Base-by-base conservation (phyloP, 1,140 invertebrate species). In the Lasioglossum albipes region DNA sequence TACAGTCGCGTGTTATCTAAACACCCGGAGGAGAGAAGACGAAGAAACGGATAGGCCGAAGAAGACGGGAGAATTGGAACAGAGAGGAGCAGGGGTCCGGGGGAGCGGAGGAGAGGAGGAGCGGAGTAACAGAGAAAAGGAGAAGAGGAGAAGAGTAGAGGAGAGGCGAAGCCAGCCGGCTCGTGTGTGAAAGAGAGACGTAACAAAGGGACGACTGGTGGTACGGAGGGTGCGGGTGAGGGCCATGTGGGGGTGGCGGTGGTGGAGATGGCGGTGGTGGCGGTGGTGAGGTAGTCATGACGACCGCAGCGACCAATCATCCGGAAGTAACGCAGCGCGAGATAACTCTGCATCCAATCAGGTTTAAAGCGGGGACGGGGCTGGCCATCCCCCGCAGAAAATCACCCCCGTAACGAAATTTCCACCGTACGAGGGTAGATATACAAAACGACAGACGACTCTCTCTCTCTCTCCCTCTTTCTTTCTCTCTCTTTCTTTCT, bases 321-420 rank as follows among this genome's bases (percentile, higher is more conserved):
- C 92, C 93, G 92, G 93, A 93, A 93, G 91, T 93, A 93, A 93
- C 92, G 91, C 89, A 90, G 85, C 92, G 91, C 91, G 92, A 93
- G 93, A 93, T 93, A 93, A 93, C 93, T 93, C 93, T 92, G 92
- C 92, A 93, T 93, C 93, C 93, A 93, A 93, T 93, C 93, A 93
- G 93, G 89, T 93, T 93, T 93, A 93, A 92, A 91, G 90, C 84
- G 90, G 89, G 87, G 82, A 84, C 75, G 85, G 87, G 89, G 87
- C 83, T 88, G 87, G 87, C 90, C 83, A 88, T 87, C 90, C 88
- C 89, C 88, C 88, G 87, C 81, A 79, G 85, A 87, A 87, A 87
- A 87, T 87, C 86, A 87, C 86, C 86, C 85, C 86, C 86, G 85
- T 87, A 84, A 83, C 86, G 75, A 88, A 87, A 88, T 87, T 87